phyloP scores from a whole-genome alignment of 23 tunicate species.

The Trididemnum nubilum region DNA sequence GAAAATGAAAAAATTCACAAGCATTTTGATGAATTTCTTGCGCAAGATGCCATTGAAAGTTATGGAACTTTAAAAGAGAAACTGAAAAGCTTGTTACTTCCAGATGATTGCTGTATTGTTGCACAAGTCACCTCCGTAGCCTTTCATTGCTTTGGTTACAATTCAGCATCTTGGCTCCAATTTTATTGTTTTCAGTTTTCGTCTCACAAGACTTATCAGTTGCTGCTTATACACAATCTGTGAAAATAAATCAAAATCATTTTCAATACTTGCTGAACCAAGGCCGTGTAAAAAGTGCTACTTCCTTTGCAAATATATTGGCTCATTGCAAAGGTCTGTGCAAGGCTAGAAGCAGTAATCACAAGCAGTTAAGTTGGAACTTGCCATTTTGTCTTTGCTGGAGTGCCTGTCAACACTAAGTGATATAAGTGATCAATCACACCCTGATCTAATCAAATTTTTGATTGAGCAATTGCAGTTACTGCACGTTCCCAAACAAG shows the following conservation, averaged over 20 bases:
- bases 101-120: not conserved
- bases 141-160: not conserved
- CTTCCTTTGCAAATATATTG: not conserved
- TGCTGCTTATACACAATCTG: not conserved
- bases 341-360: not conserved
- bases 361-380: not conserved
- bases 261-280: not conserved
- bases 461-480: no score
- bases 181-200: not conserved
- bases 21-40: not conserved
- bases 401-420: not conserved
- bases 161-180: not conserved
- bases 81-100: not conserved
- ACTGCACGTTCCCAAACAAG: no score
- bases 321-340: not conserved
- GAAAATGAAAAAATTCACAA: constrained; percentile 2
- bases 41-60: constrained; percentile 16
- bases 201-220: not conserved
- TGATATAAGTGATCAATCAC: no score
- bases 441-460: no score
- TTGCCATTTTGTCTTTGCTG: not conserved
- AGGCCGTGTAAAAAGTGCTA: not conserved
- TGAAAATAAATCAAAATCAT: not conserved
- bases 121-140: not conserved
- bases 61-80: not conserved